phyloP scores from a whole-genome alignment of 2,113 vertebrate genomes.

The Anthoscopus minutus region DNA sequence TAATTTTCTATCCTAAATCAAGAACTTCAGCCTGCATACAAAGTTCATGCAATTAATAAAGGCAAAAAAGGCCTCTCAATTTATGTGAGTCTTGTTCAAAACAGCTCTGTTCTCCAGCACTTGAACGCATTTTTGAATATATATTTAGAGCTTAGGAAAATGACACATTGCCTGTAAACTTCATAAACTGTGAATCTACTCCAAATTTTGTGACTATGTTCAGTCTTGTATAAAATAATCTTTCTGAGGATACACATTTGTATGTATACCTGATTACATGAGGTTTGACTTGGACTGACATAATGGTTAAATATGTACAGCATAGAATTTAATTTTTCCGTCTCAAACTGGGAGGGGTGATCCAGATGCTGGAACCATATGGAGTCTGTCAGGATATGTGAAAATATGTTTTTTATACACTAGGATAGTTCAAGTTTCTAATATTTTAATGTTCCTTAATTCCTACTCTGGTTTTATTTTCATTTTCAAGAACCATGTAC shows the following conservation, averaged over 20 bases:
- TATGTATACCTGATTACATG: fast-evolving
- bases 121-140: background rate
- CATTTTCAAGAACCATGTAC: background rate
- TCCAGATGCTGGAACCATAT: background rate
- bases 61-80: background rate
- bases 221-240: background rate
- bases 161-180: background rate
- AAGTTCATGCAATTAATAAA: background rate
- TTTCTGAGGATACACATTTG: background rate
- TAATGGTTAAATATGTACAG: background rate
- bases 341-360: background rate
- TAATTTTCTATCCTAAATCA: background rate
- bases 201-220: background rate
- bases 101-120: background rate
- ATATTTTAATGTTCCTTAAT: background rate
- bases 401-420: background rate
- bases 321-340: background rate
- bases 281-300: background rate
- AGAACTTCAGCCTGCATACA: background rate
- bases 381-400: background rate
- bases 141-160: background rate
- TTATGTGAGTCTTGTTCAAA: background rate
- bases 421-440: background rate
- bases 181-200: background rate
- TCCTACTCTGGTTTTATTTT: background rate